Conservation (phyloP, 1,140 invertebrate genomes). For the Drosophila teissieri region DNA sequence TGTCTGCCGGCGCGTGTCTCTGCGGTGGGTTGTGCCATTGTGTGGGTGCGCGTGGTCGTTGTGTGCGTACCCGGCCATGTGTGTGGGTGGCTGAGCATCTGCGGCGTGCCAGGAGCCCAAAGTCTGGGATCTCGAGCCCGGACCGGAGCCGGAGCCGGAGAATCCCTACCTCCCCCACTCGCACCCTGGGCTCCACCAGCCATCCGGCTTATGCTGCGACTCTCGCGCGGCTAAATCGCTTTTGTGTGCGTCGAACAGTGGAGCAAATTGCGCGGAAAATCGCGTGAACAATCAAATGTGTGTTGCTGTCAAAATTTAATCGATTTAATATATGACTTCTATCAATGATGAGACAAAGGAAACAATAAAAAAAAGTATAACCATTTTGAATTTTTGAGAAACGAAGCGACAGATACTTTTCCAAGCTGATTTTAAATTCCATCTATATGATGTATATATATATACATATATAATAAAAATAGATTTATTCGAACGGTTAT, state of each 20-base stretch:
- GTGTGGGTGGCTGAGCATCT: slow-evolving; percentile 60
- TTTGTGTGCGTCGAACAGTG: slow-evolving; percentile 40
- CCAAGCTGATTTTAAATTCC: too few relatives aligned
- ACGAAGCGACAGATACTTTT: too few relatives aligned
- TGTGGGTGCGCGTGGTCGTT: slow-evolving; percentile 13
- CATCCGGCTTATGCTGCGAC: slow-evolving; percentile 45
- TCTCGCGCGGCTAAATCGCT: slow-evolving; percentile 44
- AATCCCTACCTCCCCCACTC: slow-evolving; percentile 22
- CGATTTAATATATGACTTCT: background rate
- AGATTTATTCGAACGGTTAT: background rate
- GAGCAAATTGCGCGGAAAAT: slow-evolving; percentile 26
- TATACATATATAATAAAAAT: background rate
- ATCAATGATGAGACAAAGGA: background rate
- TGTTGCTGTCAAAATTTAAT: background rate
- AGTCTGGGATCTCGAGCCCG: slow-evolving; percentile 43
- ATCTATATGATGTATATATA: too few relatives aligned
- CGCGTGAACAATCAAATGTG: background rate
- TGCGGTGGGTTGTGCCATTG: slow-evolving; percentile 18
- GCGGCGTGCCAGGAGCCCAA: slow-evolving; percentile 68
- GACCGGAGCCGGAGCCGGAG: slow-evolving; percentile 42
- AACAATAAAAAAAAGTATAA: background rate
- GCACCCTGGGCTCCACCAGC: slow-evolving; percentile 21
- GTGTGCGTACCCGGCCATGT: slow-evolving; percentile 12
- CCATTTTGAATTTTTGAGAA: too few relatives aligned
- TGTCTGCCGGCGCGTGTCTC: slow-evolving; percentile 68